Conservation (phyloP, 2,113 vertebrate genomes). For the Cinclus mexicanus region DNA sequence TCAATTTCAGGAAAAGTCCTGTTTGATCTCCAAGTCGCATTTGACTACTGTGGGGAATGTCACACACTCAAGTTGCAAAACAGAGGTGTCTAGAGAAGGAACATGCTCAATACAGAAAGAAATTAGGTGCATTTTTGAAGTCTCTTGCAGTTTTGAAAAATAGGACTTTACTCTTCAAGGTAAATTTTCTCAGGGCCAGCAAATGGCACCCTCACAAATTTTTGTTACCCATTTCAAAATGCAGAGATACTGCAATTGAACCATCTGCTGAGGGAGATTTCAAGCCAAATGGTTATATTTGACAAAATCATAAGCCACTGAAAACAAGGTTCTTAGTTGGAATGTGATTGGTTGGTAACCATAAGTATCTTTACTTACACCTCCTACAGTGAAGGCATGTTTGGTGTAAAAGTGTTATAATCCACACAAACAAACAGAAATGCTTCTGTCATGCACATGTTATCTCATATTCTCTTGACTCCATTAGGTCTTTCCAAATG, state of each 20-base stretch:
- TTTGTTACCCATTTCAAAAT: neutral
- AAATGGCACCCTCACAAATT: neutral
- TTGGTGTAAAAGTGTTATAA: conserved; percentile 29
- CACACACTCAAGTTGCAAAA: neutral
- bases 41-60: neutral
- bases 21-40: neutral
- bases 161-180: neutral
- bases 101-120: neutral
- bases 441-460: neutral
- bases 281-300: conserved; percentile 23
- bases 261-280: conserved; percentile 14
- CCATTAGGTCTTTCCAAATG: neutral
- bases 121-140: neutral
- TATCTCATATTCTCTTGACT: neutral
- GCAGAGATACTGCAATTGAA: neutral
- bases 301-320: neutral
- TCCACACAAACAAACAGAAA: conserved; percentile 29
- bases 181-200: neutral
- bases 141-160: neutral
- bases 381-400: neutral
- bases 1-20: neutral
- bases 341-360: neutral
- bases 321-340: neutral
- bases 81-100: neutral
- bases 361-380: conserved; percentile 33